A percentile compares a stretch with the other conserved stretches of the same genome.
phyloP scores from a whole-genome alignment of 1,140 invertebrate genomes.

The Microplitis mediator region DNA sequence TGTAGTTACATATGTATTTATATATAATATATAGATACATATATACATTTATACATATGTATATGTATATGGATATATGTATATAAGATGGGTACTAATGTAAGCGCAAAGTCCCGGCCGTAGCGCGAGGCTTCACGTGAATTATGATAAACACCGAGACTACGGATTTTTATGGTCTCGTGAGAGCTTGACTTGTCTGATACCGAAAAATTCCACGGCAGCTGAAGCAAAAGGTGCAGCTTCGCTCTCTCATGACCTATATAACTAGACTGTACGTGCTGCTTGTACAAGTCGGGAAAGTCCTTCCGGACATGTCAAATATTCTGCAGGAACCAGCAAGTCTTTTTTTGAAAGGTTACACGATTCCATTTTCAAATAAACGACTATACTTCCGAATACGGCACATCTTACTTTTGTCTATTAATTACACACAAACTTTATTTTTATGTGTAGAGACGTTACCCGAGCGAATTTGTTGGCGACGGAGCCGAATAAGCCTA shows the following conservation, averaged over 20 bases:
- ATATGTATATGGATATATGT: too few relatives aligned
- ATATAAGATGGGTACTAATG: background rate
- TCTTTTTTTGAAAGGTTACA: too few relatives aligned
- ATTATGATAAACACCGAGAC: conserved; percentile 51
- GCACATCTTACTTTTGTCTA: too few relatives aligned
- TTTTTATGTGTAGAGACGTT: too few relatives aligned
- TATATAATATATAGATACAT: too few relatives aligned
- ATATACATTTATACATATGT: too few relatives aligned
- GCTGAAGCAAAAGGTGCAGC: background rate
- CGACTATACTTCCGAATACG: too few relatives aligned
- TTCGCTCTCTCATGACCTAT: conserved; percentile 12
- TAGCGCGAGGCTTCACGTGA: conserved; percentile 38
- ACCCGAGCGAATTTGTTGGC: too few relatives aligned
- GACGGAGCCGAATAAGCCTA: too few relatives aligned
- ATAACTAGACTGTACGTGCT: background rate
- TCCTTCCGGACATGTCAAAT: conserved; percentile 19
- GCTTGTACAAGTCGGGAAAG: background rate
- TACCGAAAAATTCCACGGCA: conserved; percentile 17
- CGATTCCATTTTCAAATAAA: too few relatives aligned
- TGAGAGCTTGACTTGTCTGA: conserved; percentile 6
- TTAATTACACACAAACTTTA: too few relatives aligned
- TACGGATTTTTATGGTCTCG: conserved; percentile 36
- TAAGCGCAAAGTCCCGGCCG: background rate
- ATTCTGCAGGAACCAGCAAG: background rate
- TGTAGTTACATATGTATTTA: background rate